These are phyloP conservation scores for Lordiphosa stackelbergi DNA, from an alignment of 1,140 invertebrate genomes.

Conservation along the genomic window DNA sequence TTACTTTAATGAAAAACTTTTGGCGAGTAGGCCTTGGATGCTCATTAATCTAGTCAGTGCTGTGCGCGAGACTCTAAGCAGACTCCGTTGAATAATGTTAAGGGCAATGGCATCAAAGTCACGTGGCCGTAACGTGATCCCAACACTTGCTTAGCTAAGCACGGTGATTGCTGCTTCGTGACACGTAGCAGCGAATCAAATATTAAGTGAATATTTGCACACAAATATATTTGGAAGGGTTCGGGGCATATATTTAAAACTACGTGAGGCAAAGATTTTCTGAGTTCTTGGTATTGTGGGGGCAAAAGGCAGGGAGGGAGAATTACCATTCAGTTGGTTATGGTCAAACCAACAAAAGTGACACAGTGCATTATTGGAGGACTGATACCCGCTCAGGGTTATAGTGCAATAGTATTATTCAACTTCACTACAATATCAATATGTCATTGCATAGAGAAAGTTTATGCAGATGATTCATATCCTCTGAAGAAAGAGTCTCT, in stretches of 20 bases:
- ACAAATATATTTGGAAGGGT: not conserved
- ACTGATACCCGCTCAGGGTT: no score
- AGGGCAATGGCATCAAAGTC: slow-evolving; percentile 43
- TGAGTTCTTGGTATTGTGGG: slow-evolving; percentile 2
- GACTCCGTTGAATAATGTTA: slow-evolving; percentile 27
- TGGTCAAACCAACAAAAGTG: no score
- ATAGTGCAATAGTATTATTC: no score
- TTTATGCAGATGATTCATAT: no score
- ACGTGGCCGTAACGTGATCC: slow-evolving; percentile 54
- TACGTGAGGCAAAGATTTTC: not conserved
- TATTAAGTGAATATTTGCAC: slow-evolving; percentile 20
- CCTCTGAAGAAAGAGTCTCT: no score
- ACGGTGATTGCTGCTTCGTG: slow-evolving; percentile 32
- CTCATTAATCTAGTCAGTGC: slow-evolving; percentile 47
- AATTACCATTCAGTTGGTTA: no score
- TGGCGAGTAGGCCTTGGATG: slow-evolving; percentile 40
- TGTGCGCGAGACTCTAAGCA: no score
- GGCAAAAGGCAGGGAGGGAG: no score
- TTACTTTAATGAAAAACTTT: slow-evolving; percentile 69
- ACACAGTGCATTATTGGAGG: no score
- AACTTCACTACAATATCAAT: no score
- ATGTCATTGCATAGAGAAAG: no score
- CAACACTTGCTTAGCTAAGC: slow-evolving; percentile 29
- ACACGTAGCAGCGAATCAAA: slow-evolving; percentile 38
- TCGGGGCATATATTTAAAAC: not conserved